Evolutionary conservation across 2,888 invertebrate genomes (phyloP), one percentile per base, ranked within the genome.

Genomic region (Philereme transversata): DNA sequence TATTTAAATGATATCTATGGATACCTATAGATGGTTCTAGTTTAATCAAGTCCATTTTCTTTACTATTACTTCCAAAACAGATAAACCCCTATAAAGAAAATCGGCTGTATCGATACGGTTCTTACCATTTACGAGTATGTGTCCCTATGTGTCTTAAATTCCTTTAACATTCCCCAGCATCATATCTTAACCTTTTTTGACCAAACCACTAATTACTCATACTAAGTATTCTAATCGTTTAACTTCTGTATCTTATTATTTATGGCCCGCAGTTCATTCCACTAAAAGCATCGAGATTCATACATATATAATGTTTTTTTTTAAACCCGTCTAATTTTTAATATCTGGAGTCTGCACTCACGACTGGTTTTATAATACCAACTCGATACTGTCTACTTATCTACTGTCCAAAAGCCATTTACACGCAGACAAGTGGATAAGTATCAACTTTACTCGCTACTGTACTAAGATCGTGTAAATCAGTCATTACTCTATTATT

Each of bases 171-270:
- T 64, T 62, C 59, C 59, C 47, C 47, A 53, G 59, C 61, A 44
- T 63, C 50, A 60, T 62, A 62, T 58, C 55, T 51, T 59, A 43
- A 43, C 68, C 69, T 62, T 67, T 69, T 61, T 22, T 34, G 59
- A 67, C 34, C 47, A 64, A 61, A 58, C 49, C 34, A 51, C 45
- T 9, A 41, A 52, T 64, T 68, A 66, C 64, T 66, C 68, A 56
- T 36, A 49, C 43, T 1, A 57, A 57, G 34, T 36, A 45, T 45
- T 44, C 11, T 5, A 44, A 44, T 11, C 5, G 11, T 44, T 44
- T n/a, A n/a, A 9, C 10, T 11, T 44, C 44, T 11, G 5, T 44
- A 44, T 44, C 10, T 44, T 11, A 11, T 44, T 44, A n/a, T 10
- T 44, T 22, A 22, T 22, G 22, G 22, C 22, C 22, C 22, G 22